Conservation (phyloP, 2,888 invertebrate species). For the Chrysomela aeneicollis region DNA sequence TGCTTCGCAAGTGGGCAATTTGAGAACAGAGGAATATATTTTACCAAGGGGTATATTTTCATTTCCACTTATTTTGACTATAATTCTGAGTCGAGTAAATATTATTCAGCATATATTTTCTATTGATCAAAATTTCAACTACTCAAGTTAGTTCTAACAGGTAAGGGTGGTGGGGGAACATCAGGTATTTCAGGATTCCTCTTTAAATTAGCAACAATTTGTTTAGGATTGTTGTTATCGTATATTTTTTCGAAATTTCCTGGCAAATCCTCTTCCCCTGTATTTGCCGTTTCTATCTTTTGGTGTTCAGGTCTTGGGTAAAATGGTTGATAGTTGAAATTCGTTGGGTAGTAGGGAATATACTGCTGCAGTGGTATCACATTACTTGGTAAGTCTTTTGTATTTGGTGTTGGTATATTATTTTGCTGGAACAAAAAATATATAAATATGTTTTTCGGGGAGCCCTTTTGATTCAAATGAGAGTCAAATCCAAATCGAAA, state of each 20-base stretch:
- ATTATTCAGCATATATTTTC: no score
- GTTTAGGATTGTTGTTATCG: constrained; percentile 40
- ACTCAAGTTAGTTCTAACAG: constrained; percentile 34
- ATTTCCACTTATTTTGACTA: no score
- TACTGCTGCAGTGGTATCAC: constrained; percentile 37
- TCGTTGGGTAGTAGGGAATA: constrained; percentile 36
- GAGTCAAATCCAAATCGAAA: no score
- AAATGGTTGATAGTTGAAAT: constrained; percentile 35
- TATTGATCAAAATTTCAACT: constrained; percentile 12
- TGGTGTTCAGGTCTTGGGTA: constrained; percentile 15
- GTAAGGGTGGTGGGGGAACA: constrained; percentile 49
- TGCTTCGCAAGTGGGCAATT: no score
- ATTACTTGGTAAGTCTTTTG: constrained; percentile 18
- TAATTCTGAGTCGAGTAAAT: no score
- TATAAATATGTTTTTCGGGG: no score
- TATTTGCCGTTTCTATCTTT: not conserved
- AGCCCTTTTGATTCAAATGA: no score
- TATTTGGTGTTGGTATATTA: not conserved
- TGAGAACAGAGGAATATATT: no score
- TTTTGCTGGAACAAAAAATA: constrained; percentile 7
- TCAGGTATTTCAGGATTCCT: constrained; percentile 48
- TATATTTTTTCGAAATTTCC: constrained; percentile 6
- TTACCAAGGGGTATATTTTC: no score
- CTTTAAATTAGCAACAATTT: constrained; percentile 46
- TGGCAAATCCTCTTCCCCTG: not conserved